Conservation (phyloP, 92 coral and sea anemone species). For the Bergia sp. region DNA sequence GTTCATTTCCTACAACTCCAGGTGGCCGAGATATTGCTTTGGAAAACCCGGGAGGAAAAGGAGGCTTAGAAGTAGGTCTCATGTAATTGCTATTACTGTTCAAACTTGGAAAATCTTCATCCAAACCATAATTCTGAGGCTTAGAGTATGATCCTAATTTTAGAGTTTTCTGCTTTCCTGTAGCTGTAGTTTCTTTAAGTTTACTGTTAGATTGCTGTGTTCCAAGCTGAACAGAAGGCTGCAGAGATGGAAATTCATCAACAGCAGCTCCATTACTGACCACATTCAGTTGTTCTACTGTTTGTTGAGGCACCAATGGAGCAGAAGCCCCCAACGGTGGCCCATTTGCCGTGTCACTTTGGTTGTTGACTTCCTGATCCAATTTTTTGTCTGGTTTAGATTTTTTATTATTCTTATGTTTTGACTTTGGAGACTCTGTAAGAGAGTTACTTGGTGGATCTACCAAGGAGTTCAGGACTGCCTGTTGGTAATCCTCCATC, state of each 20-base stretch:
- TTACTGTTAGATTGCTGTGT: conserved; percentile 9
- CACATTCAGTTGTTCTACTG: not conserved
- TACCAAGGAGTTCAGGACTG: conserved; percentile 17
- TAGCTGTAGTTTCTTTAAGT: not conserved
- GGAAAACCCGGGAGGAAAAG: conserved; percentile 32
- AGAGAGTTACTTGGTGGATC: not conserved
- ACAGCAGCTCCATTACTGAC: conserved; percentile 7
- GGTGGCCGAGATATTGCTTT: conserved; percentile 4
- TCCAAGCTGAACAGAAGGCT: conserved; percentile 13
- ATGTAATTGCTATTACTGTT: not conserved
- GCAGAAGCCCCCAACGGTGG: not conserved
- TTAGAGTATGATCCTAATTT: conserved; percentile 3
- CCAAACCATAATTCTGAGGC: conserved; percentile 4
- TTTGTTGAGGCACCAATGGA: not conserved
- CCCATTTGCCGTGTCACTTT: not conserved
- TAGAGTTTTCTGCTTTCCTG: not conserved
- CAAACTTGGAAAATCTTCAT: conserved; percentile 36
- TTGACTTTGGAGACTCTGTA: conserved; percentile 40
- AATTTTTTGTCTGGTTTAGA: conserved; percentile 4
- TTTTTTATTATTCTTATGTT: not conserved
- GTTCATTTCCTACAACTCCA: not conserved
- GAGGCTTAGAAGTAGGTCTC: not conserved
- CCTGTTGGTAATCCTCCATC: conserved; percentile 35
- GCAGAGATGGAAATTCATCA: conserved; percentile 28
- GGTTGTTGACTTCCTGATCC: not conserved